Evolutionary conservation across 2,888 invertebrate genomes (phyloP), one percentile per base, ranked within the genome.

Genomic region (Eilema caniola): DNA sequence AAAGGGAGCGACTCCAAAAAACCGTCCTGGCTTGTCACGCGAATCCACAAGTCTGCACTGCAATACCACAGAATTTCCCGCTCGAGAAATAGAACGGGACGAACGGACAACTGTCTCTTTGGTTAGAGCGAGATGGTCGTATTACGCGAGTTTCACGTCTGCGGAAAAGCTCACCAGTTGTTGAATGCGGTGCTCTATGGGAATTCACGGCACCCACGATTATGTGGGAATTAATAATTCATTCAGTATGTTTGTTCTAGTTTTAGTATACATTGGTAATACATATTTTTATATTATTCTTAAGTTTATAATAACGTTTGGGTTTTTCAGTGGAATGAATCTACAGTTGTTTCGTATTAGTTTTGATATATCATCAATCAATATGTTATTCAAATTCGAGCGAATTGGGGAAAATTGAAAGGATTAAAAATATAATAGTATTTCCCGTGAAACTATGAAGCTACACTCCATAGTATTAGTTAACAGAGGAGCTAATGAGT

Each of bases 41-140:
- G 90, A 91, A 92, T 90, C 93, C 91, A 93, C 93, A 93, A 92
- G 93, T 95, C 95, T 95, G 88, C 90, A 74, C 88, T 83, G 89
- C 90, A 89, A 77, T 87, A 88, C 88, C 86, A 83, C 85, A 84
- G 77, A 85, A 84, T 91, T 93, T 90, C 93, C 94, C 93, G 92
- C 94, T 89, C 81, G 83, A 78, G 79, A 68, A 78, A 37, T 61
- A 73, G 73, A 90, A 67, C 66, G 87, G 79, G 89, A 92, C 63
- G 69, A 72, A 71, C 20, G 53, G 28, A 83, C 53, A 16, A 47
- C 72, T 81, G 77, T 70, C 56, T 14, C 24, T 0, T 10, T 25
- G 16, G 83, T 20, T 8, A 71, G 86, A 92, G 69, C 72, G 88
- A 82, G 92, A 90, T 56, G 62, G 70, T 3, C 14, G 60, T 33